Evolutionary conservation across 1,140 invertebrate genomes (phyloP).

Genomic region (Frieseomelitta varia): DNA sequence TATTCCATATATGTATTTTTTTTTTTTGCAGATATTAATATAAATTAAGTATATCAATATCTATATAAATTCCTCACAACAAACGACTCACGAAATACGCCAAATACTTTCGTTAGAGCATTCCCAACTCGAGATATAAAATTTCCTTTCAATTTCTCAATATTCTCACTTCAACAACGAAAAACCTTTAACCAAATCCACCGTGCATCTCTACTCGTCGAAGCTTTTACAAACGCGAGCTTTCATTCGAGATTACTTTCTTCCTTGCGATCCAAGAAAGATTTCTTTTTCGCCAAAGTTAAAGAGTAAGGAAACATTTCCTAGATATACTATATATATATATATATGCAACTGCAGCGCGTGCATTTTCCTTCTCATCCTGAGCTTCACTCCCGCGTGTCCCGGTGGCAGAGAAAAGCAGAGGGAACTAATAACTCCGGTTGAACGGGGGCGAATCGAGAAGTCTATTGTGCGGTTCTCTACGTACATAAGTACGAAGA

Average conservation of each 20-base stretch:
- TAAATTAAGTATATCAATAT: too few relatives aligned
- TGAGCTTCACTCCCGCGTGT: neutral
- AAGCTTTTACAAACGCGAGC: neutral
- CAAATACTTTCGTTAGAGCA: neutral
- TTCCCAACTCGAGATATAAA: fast-evolving
- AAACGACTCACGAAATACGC: too few relatives aligned
- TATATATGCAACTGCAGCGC: neutral
- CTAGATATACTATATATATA: neutral
- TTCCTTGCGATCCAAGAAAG: neutral
- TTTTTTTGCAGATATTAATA: too few relatives aligned
- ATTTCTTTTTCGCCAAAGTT: neutral
- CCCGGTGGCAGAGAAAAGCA: neutral
- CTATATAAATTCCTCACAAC: too few relatives aligned
- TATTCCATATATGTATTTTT: too few relatives aligned
- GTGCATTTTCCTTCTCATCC: neutral
- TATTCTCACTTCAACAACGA: too few relatives aligned
- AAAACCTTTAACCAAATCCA: neutral
- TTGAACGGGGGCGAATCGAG: neutral
- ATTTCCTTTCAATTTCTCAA: neutral
- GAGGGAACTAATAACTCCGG: neutral
- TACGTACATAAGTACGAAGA: too few relatives aligned
- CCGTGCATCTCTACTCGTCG: neutral
- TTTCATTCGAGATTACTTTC: neutral
- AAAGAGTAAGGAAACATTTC: neutral
- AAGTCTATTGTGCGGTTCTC: neutral